Evolutionary conservation across 2,888 invertebrate species (phyloP), one percentile per base, ranked within the genome.

Genomic region (Leptinotarsa juncta): DNA sequence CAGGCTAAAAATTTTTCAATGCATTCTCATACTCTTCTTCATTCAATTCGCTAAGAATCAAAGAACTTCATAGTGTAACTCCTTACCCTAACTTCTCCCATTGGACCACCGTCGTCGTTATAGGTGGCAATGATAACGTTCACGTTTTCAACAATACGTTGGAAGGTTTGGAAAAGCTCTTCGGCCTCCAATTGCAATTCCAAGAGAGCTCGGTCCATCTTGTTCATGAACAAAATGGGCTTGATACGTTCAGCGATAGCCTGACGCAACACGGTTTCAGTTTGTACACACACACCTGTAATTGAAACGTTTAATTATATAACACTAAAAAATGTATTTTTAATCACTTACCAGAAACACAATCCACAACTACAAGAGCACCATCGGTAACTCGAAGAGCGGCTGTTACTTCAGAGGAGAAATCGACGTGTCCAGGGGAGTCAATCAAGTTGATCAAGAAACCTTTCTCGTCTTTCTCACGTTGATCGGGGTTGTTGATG

Each of bases 191-290:
- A 90, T 88, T 99, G 99, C 87, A 99, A 90, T 89, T 99, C 99
- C 55, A 99, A 91, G 76, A 99, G 92, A 82, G 99, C 99, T 83
- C 99, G 95, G 91, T 99, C 99, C 99, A 99, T 99, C 91, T 99
- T 99, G 95, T 99, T 99, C 99, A 99, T 99, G 94, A 99, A 99
- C 85, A 99, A 91, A 83, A 99, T 97, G 73, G 99, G 99, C 94
- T 98, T 99, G 86, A 99, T 99, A 87, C 99, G 95, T 91, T 99
- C 99, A 79, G 98, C 97, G 87, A 99, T 99, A 79, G 99, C 99
- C 89, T 99, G 99, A 91, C 99, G 96, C 85, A 99, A 91, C 76
- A 99, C 99, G 85, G 99, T 99, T 90, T 99, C 99, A 53, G 99
- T 99, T 90, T 99, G 99, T 83, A 99, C 99, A 88, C 99, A 99